Evolutionary conservation across 1,140 invertebrate genomes (phyloP), one percentile per base, ranked within the genome.

Genomic region (Sitobion miscanthi): DNA sequence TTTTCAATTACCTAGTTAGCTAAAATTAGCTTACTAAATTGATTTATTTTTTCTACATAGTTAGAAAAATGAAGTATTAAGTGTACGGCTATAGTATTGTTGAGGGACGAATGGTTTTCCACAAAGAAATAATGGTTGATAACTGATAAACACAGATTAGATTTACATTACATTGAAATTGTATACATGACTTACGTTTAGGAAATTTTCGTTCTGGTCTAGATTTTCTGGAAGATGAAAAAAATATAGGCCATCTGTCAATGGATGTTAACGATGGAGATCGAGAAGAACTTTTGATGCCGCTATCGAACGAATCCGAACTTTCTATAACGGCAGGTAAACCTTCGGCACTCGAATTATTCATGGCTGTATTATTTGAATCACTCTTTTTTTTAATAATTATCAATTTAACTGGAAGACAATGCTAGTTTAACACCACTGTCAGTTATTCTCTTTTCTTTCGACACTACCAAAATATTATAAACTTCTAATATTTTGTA

Each of bases 221-320:
- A 35, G 92, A 30, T 85, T 83, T 89, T 38, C 88, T 93, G 9
- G 82, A 85, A 14, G 93, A 90, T 25, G 93, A 88, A 47, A 94
- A 93, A 87, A 94, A 93, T 85, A 89, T 77, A 35, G 94, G 94
- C 94, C 94, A 94, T 47, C 91, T 88, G n/a, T 94, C 94, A 42
- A 94, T 85, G 38, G 94, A 94, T 9, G 92, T 93, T 45, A 94
- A 47, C 6, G 94, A 94, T 20, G 94, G 94, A 49, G 94, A 94
- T 91, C 94, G 90, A 25, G 94, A 94, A 83, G 77, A 90, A 77
- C 86, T 90, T 91, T 94, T 94, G 9, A 90, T 85, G 23, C 91
- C 87, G 47, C 69, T 82, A n/a, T 94, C 94, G 38, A 90, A 91
- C 30, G 94, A 93, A 42, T 93, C 87, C 57, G 93, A 93, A 90